Conservation (phyloP, 30 jellyfish, hydroid and myxozoan species). For the Sanderia malayensis region DNA sequence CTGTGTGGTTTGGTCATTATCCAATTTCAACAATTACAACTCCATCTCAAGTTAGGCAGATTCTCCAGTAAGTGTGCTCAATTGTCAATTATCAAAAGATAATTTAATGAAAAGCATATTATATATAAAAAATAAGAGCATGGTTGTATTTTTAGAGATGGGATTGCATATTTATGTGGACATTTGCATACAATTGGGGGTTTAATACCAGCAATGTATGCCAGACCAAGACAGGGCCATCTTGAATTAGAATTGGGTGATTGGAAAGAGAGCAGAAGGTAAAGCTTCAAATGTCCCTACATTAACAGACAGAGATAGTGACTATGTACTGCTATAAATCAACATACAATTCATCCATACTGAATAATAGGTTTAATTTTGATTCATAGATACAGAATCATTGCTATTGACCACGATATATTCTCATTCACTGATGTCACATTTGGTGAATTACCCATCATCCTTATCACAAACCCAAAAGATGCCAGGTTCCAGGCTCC, state of each 20-base stretch:
- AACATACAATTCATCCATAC: not conserved
- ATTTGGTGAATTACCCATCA: constrained; percentile 50
- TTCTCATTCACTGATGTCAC: constrained; percentile 79
- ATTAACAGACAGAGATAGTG: too few relatives aligned
- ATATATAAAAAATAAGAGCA: too few relatives aligned
- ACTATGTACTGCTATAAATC: too few relatives aligned
- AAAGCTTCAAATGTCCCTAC: too few relatives aligned
- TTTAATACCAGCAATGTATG: constrained; percentile 81
- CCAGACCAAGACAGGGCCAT: constrained; percentile 69
- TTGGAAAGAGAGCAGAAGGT: constrained; percentile 89
- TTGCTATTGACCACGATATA: constrained; percentile 86
- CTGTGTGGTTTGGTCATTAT: constrained; percentile 97
- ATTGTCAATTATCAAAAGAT: too few relatives aligned
- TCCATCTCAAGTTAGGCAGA: constrained; percentile 54
- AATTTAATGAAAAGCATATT: too few relatives aligned
- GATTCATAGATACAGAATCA: constrained; percentile 72
- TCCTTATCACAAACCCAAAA: constrained; percentile 82
- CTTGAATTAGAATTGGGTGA: constrained; percentile 91
- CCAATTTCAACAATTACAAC: constrained; percentile 80
- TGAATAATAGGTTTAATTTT: not conserved
- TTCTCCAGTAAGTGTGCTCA: constrained; percentile 28
- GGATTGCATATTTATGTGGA: constrained; percentile 85
- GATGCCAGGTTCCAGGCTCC: constrained; percentile 63
- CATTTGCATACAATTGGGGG: constrained; percentile 86
- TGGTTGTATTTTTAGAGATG: constrained; percentile 55